These are phyloP conservation scores for Riparia riparia DNA, from an alignment of 2,113 vertebrate species.

Conservation along the genomic window DNA sequence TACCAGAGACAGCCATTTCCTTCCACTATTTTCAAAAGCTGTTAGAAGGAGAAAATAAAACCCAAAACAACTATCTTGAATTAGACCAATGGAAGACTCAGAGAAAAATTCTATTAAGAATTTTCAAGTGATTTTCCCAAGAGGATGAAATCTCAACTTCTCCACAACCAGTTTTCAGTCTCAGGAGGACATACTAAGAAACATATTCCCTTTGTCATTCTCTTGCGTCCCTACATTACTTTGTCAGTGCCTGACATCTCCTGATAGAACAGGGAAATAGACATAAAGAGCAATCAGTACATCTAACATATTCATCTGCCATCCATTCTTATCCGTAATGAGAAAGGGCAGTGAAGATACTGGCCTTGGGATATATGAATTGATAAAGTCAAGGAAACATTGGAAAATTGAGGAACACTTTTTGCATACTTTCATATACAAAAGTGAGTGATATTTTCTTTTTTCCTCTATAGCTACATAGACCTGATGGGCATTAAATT, in stretches of 20 bases:
- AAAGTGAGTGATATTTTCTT: not conserved
- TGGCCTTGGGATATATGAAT: not conserved
- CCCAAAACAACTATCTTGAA: not conserved
- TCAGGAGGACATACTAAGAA: not conserved
- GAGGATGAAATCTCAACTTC: not conserved
- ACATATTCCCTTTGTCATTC: not conserved
- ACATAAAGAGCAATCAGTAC: not conserved
- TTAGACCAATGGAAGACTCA: not conserved
- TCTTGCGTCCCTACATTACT: not conserved
- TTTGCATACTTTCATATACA: fast-evolving
- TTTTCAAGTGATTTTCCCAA: not conserved
- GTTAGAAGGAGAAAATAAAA: not conserved
- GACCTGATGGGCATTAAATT: not conserved
- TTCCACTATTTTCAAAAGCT: not conserved
- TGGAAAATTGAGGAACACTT: not conserved
- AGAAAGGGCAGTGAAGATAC: not conserved
- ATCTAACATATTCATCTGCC: not conserved
- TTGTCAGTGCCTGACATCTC: not conserved
- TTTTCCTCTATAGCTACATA: not conserved
- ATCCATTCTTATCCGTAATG: not conserved
- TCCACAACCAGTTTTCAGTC: not conserved
- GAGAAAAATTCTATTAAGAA: not conserved
- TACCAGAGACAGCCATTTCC: not conserved
- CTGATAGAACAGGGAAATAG: not conserved
- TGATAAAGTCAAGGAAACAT: not conserved